phyloP scores from a whole-genome alignment of 2,113 vertebrate genomes.

The Apistogramma diplotaenia region DNA sequence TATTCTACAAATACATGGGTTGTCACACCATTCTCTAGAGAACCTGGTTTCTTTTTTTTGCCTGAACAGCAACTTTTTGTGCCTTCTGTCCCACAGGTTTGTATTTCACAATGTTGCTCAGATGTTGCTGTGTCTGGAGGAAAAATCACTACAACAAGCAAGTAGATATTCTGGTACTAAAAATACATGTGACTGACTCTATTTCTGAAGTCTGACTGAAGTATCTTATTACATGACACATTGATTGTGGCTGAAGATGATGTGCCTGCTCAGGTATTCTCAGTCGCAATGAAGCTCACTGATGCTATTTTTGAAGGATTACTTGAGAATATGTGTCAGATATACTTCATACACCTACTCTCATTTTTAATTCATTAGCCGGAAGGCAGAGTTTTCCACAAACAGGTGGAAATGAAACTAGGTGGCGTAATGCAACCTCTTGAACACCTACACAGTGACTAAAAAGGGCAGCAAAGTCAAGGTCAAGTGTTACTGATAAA shows the following conservation, averaged over 20 bases:
- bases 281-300: slow-evolving; percentile 55
- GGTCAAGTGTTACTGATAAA: slow-evolving; percentile 41
- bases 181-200: slow-evolving; percentile 74
- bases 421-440: slow-evolving; percentile 9
- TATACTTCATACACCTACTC: slow-evolving; percentile 55
- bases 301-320: slow-evolving; percentile 75
- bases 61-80: neutral
- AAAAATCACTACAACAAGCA: slow-evolving; percentile 55
- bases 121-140: slow-evolving; percentile 56
- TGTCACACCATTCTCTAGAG: neutral
- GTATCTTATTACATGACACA: slow-evolving; percentile 75
- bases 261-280: slow-evolving; percentile 73
- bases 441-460: neutral
- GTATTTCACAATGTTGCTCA: slow-evolving; percentile 50
- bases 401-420: slow-evolving; percentile 38
- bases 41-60: neutral
- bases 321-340: slow-evolving; percentile 69
- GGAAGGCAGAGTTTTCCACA: slow-evolving; percentile 44
- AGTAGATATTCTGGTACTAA: slow-evolving; percentile 65
- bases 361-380: slow-evolving; percentile 69
- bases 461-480: slow-evolving; percentile 25
- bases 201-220: slow-evolving; percentile 67
- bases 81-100: neutral
- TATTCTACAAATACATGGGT: neutral
- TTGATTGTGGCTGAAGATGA: slow-evolving; percentile 70